These are phyloP conservation scores for Alentia gelatinosa DNA, from an alignment of 2,888 invertebrate species.

Conservation along the genomic window DNA sequence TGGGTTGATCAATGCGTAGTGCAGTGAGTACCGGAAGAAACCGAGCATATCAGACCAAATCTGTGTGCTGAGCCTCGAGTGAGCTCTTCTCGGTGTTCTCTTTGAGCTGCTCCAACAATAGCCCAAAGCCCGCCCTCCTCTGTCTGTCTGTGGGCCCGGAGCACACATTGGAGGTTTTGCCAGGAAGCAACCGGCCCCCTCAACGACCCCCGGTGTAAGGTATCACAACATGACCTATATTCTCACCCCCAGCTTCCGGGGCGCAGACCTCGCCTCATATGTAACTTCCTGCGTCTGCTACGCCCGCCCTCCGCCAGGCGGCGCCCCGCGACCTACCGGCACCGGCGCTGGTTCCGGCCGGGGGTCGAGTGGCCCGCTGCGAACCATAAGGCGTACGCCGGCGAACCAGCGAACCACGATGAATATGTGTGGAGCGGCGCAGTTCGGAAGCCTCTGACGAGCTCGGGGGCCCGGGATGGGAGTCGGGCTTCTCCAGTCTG, in stretches of 20 bases:
- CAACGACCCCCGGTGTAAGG: neutral
- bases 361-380: too few species aligned
- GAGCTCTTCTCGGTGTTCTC: neutral
- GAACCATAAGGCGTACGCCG: neutral
- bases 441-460: too few species aligned
- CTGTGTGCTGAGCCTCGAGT: too few species aligned
- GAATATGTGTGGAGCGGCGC: too few species aligned
- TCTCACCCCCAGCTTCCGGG: neutral
- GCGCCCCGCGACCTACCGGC: neutral
- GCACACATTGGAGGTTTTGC: neutral
- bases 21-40: too few species aligned
- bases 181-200: neutral
- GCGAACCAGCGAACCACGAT: neutral
- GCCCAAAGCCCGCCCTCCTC: neutral
- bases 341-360: too few species aligned
- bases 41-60: too few species aligned
- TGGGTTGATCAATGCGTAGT: too few species aligned
- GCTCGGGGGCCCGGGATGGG: too few species aligned
- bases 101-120: neutral
- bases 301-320: neutral
- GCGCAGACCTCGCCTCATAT: conserved; percentile 12
- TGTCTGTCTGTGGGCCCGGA: neutral
- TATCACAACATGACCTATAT: conserved; percentile 32
- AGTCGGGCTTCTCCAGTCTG: too few species aligned
- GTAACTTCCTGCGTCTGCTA: neutral